Percentiles rank a stretch among this genome's conserved stretches.
These are phyloP conservation scores for Drosophila ohnishii DNA, from an alignment of 1,140 invertebrate species.

Conservation along the genomic window DNA sequence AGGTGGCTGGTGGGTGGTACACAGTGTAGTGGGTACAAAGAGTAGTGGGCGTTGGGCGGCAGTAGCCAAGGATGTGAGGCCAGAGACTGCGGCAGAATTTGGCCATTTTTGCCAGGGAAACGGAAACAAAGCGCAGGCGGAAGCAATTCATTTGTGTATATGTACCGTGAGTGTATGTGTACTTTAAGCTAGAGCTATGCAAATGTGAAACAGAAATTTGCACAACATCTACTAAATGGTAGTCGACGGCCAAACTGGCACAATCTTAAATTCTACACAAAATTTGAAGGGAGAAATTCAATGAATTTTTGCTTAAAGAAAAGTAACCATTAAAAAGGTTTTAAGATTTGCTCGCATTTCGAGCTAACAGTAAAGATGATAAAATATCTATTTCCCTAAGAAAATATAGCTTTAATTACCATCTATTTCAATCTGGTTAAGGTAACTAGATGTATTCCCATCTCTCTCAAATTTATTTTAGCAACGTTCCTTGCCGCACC, in stretches of 20 bases:
- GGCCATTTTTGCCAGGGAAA: slow-evolving; percentile 53
- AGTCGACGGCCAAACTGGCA: not conserved
- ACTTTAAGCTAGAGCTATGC: slow-evolving; percentile 46
- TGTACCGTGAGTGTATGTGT: slow-evolving; percentile 35
- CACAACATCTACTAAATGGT: slow-evolving; percentile 32
- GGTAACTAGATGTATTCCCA: no score
- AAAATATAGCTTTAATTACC: not conserved
- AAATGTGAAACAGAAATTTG: slow-evolving; percentile 46
- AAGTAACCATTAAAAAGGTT: not conserved
- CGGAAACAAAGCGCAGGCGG: slow-evolving; percentile 71
- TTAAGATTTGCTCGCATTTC: not conserved
- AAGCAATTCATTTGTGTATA: slow-evolving; percentile 71
- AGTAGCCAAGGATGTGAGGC: slow-evolving; percentile 20
- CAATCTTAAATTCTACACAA: slow-evolving; percentile 1
- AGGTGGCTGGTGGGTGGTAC: not conserved
- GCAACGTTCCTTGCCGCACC: slow-evolving; percentile 1
- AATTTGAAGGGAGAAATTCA: not conserved
- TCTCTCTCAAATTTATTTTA: not conserved
- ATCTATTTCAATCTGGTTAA: not conserved
- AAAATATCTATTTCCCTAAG: not conserved
- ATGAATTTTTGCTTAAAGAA: not conserved
- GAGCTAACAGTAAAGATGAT: not conserved
- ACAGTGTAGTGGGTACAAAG: not conserved
- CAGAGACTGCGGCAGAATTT: slow-evolving; percentile 44
- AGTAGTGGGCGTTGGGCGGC: not conserved